These are phyloP conservation scores for Hapalemur alaotrensis DNA, from an alignment of 2,797 vertebrate genomes.

Conservation along the genomic window DNA sequence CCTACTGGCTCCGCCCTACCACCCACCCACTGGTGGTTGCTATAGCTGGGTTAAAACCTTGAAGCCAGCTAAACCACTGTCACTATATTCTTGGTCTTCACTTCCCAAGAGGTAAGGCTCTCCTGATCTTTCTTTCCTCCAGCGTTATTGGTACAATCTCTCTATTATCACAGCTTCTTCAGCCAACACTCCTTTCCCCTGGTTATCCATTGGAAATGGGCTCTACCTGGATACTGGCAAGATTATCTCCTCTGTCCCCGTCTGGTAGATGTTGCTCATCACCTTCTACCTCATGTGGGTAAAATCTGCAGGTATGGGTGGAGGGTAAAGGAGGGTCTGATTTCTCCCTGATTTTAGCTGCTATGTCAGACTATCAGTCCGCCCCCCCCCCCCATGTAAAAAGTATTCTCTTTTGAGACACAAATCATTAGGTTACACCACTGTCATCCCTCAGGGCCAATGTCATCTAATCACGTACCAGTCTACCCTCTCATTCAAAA, in stretches of 20 bases:
- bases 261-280: background rate
- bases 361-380: background rate
- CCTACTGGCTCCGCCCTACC: background rate
- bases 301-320: too few species aligned
- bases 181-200: background rate
- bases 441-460: background rate
- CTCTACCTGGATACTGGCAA: background rate
- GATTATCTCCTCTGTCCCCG: background rate
- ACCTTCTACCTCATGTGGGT: background rate
- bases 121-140: background rate
- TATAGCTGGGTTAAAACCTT: background rate
- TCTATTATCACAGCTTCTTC: background rate
- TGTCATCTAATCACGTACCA: background rate
- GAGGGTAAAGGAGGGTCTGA: background rate
- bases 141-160: background rate
- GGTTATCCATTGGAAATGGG: background rate
- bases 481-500: background rate
- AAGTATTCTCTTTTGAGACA: background rate
- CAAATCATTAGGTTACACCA: background rate
- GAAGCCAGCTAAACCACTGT: background rate
- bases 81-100: background rate
- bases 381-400: fast-evolving
- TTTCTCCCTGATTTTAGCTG: background rate
- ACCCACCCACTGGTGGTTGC: background rate
- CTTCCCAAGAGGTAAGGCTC: background rate